phyloP scores from a whole-genome alignment of 2,113 vertebrate genomes.

The Corythornis cristatus region DNA sequence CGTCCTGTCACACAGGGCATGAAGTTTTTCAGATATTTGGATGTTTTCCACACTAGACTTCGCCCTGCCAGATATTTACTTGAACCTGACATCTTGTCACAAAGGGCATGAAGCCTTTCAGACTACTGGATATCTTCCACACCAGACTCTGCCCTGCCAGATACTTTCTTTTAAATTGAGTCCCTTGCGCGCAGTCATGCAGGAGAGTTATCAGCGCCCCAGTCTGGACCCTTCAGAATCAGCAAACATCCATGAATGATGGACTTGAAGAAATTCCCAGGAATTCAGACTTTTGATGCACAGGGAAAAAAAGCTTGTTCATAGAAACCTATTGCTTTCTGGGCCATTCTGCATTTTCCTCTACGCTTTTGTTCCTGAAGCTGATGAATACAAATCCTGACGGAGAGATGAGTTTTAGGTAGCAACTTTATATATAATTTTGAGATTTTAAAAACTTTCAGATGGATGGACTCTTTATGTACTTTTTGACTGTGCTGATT shows the following conservation, averaged over 20 bases:
- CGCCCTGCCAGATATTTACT: constrained; percentile 55
- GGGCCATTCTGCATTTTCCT: not conserved
- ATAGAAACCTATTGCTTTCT: not conserved
- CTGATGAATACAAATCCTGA: not conserved
- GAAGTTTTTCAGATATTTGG: constrained; percentile 57
- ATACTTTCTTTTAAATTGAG: constrained; percentile 65
- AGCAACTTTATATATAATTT: not conserved
- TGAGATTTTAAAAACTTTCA: not conserved
- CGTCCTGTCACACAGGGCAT: constrained; percentile 24
- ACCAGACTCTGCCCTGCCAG: constrained; percentile 54
- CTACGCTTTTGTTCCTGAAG: not conserved
- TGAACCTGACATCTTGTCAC: constrained; percentile 68
- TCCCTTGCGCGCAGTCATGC: constrained; percentile 41
- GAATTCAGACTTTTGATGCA: constrained; percentile 30
- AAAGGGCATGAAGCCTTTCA: constrained; percentile 66
- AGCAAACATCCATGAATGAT: constrained; percentile 16
- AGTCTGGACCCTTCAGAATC: constrained; percentile 50
- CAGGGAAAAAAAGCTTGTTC: not conserved
- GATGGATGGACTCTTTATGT: not conserved
- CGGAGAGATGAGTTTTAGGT: not conserved
- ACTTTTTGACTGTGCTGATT: not conserved
- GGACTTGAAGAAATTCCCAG: constrained; percentile 49
- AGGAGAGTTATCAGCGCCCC: constrained; percentile 36
- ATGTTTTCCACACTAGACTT: constrained; percentile 60
- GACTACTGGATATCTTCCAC: constrained; percentile 65